Evolutionary conservation across 2,113 vertebrate species (phyloP).

Genomic region (Atrichornis clamosus): DNA sequence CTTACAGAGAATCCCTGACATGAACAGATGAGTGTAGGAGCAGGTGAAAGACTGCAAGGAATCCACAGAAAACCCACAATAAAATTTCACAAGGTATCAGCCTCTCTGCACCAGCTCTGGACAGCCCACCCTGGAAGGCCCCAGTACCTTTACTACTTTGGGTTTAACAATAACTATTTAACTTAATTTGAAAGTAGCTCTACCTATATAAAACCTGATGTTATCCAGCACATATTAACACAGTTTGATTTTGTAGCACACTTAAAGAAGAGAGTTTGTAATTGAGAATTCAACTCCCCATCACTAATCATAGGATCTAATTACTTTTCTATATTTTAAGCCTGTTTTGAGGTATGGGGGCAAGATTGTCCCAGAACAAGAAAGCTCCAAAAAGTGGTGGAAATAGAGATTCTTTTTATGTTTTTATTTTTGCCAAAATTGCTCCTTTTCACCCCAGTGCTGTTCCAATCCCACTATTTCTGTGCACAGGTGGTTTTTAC

Average conservation of each 20-base stretch:
- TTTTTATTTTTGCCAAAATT: background rate
- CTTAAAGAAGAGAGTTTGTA: background rate
- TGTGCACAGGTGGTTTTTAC: slow-evolving; percentile 46
- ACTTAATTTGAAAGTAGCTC: background rate
- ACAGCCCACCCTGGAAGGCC: background rate
- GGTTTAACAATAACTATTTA: background rate
- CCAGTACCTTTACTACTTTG: background rate
- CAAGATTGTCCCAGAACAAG: background rate
- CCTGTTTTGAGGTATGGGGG: background rate
- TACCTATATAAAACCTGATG: background rate
- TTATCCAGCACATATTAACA: background rate
- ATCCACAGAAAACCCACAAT: background rate
- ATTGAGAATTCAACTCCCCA: background rate
- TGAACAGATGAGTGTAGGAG: background rate
- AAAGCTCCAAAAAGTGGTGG: background rate
- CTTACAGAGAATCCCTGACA: background rate
- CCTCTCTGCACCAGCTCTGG: background rate
- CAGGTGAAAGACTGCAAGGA: background rate
- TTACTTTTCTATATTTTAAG: background rate
- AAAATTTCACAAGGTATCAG: background rate
- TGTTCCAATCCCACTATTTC: background rate
- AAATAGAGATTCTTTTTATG: background rate
- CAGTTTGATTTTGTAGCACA: background rate
- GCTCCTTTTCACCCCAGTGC: background rate
- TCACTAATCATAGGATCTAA: background rate